A percentile compares a stretch with the other conserved stretches of the same genome.
These are phyloP conservation scores for Acestrorhynchus altus DNA, from an alignment of 2,797 vertebrate genomes.

Conservation along the genomic window DNA sequence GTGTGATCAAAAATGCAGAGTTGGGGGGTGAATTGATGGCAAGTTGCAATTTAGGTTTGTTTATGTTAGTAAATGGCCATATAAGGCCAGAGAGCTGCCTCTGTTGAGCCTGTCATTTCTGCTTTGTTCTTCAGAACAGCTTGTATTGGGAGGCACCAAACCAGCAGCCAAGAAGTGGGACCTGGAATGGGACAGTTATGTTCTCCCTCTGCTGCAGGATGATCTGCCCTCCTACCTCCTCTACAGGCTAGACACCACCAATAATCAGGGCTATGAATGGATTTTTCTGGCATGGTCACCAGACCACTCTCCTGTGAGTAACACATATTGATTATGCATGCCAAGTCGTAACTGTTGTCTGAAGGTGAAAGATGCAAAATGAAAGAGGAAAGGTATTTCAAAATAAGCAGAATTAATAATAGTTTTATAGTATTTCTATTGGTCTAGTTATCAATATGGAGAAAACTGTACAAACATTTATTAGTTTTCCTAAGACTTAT, in stretches of 20 bases:
- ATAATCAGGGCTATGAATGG: constrained; percentile 90
- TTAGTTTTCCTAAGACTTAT: too few relatives aligned
- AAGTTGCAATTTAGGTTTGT: not conserved
- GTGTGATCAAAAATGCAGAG: constrained; percentile 85
- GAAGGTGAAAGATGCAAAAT: too few relatives aligned
- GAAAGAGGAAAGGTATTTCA: too few relatives aligned
- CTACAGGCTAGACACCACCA: constrained; percentile 88
- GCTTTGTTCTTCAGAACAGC: constrained; percentile 76
- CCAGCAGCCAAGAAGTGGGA: constrained; percentile 81
- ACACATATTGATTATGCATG: not conserved
- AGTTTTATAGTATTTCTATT: too few relatives aligned
- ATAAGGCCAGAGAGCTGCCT: not conserved
- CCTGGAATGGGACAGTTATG: constrained; percentile 83
- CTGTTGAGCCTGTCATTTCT: not conserved
- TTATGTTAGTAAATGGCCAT: not conserved
- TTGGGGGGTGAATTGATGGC: constrained; percentile 57
- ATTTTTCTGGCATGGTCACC: constrained; percentile 91
- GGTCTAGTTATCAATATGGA: too few relatives aligned
- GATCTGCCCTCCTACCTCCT: constrained; percentile 86
- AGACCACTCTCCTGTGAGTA: constrained; percentile 86
- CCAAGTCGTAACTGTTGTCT: not conserved
- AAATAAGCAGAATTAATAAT: too few relatives aligned
- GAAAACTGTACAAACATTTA: too few relatives aligned
- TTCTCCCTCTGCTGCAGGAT: constrained; percentile 85
- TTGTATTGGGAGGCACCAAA: constrained; percentile 80